phyloP scores from a whole-genome alignment of 2,797 vertebrate species.

The Choloepus didactylus region DNA sequence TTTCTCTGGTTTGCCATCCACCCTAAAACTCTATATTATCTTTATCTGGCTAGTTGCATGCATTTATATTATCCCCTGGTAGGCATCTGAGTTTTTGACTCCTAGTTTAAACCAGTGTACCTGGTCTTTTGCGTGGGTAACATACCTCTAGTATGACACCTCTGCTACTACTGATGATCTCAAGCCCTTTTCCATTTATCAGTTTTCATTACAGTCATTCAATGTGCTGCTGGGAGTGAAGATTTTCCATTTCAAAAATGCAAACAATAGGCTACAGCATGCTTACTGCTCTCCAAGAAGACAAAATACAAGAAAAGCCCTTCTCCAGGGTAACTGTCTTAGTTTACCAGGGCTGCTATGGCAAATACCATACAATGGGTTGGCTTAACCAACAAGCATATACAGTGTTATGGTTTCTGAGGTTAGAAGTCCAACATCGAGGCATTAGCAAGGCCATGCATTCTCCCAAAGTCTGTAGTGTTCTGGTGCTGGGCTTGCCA shows the following conservation, averaged over 20 bases:
- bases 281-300: neutral
- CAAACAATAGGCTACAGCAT: neutral
- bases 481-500: no score
- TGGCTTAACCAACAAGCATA: no score
- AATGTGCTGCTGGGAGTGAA: neutral
- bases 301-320: neutral
- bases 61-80: neutral
- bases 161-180: neutral
- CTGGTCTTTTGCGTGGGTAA: neutral
- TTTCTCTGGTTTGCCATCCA: neutral
- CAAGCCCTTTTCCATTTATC: neutral
- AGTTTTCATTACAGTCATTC: neutral
- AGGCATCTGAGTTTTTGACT: neutral
- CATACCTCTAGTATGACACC: accelerated
- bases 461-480: no score
- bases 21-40: neutral
- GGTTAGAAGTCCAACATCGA: no score
- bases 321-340: neutral
- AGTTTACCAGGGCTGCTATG: no score
- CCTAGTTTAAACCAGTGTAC: neutral
- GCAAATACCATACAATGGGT: no score
- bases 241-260: slow-evolving; percentile 47
- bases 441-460: no score
- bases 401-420: no score
- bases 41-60: no score